Evolutionary conservation across 2,113 vertebrate genomes (phyloP), one percentile per base, ranked within the genome.

Genomic region (Sarotherodon lohbergeri): DNA sequence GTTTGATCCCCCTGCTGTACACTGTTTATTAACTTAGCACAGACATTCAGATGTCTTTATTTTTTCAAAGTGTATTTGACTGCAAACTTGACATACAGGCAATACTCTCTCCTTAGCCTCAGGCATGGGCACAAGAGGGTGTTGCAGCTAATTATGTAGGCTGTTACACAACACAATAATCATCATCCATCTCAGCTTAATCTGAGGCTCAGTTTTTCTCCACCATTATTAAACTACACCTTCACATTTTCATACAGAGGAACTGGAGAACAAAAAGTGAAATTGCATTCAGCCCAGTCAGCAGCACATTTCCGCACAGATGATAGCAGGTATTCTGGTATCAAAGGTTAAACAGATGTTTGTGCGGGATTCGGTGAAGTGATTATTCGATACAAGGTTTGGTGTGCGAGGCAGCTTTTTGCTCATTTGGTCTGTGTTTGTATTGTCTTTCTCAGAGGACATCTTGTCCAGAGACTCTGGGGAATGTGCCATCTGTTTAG

Each of bases 401-500:
- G 48, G 17, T 80, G 79, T 79, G 57, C 2, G 41, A 80, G 34
- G 19, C 52, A 10, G 80, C 80, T 76, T 52, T 89, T 83, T 71
- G 56, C 91, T 94, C 80, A 92, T 50, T 85, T 76, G 59, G 76
- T 87, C 22, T 84, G 56, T 86, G 56, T 89, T 14, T 29, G 11
- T 84, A 24, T 93, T 91, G 87, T 95, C 87, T 91, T 92, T 73
- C 92, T 91, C 95, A 99, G 99, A 99, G 97, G 98, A 99, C 91
- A 98, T 99, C 88, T 97, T 99, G 95, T 97, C 96, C 93, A 99
- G 97, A 96, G 98, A 99, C 91, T 96, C 98, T 88, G 99, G 98
- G 92, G 99, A 99, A 95, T 99, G 99, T 97, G 95, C 98, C 93
- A 98, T 99, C 96, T 99, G 98, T 95, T 95, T 99, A 93, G 98